phyloP scores from a whole-genome alignment of 2,113 vertebrate species.

The Coregonus clupeaformis region DNA sequence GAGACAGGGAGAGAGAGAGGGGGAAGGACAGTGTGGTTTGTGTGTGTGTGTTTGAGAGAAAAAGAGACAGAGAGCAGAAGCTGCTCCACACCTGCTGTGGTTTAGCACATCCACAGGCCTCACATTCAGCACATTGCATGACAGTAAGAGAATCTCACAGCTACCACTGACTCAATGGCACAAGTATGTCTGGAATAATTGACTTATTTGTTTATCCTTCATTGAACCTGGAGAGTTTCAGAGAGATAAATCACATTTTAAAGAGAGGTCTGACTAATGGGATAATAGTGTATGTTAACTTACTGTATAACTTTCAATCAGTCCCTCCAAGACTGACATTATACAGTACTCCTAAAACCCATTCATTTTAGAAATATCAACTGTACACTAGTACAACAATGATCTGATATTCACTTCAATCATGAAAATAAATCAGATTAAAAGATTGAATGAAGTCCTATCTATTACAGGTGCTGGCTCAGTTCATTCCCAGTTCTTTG shows the following conservation, averaged over 20 bases:
- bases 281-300: no score
- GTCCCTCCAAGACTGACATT: no score
- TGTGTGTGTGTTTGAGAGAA: conserved; percentile 15
- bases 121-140: conserved; percentile 51
- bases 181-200: conserved; percentile 26
- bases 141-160: conserved; percentile 50
- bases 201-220: conserved; percentile 8
- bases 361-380: no score
- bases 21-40: conserved; percentile 6
- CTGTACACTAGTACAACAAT: no score
- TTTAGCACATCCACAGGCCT: conserved; percentile 45
- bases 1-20: neutral
- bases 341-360: no score
- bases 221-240: neutral
- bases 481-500: neutral
- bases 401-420: no score
- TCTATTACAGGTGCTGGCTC: neutral
- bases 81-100: conserved; percentile 68
- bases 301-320: no score
- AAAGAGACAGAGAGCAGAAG: conserved; percentile 30
- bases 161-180: conserved; percentile 51
- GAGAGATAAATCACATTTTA: neutral
- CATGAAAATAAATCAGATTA: no score
- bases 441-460: neutral
- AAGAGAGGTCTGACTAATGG: neutral